A percentile compares a stretch with the other conserved stretches of the same genome.
Evolutionary conservation across 2,113 vertebrate species (phyloP).

Genomic region (Cnemophilus loriae): DNA sequence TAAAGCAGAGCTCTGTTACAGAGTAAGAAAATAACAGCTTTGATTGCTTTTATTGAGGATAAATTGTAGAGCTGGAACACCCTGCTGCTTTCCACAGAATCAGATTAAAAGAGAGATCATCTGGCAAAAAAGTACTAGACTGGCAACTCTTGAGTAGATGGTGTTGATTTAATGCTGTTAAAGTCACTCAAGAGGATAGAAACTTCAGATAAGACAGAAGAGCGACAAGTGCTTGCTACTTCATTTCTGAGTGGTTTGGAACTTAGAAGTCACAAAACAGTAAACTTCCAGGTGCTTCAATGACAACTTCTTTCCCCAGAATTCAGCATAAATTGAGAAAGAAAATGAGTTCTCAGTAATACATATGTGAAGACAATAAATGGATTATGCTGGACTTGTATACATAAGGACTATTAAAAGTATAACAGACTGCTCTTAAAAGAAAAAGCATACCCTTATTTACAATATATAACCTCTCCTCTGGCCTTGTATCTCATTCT

Average conservation of each 20-base stretch:
- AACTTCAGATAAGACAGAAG: conserved; percentile 35
- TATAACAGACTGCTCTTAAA: neutral
- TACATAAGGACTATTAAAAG: neutral
- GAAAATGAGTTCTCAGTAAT: neutral
- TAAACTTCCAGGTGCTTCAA: neutral
- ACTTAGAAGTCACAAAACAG: neutral
- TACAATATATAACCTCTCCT: neutral
- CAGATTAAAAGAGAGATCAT: conserved; percentile 44
- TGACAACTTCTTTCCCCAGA: neutral
- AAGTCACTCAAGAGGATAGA: conserved; percentile 17
- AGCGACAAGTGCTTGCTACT: neutral
- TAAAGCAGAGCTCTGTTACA: neutral
- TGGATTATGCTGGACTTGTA: neutral
- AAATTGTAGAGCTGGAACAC: neutral
- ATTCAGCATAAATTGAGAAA: neutral
- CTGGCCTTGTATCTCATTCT: neutral
- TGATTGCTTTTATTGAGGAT: neutral
- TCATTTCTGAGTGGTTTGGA: conserved; percentile 16
- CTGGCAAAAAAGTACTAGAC: conserved; percentile 14
- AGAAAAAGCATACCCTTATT: neutral
- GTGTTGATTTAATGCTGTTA: conserved; percentile 40
- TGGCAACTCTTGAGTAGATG: neutral
- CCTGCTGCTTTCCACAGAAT: conserved; percentile 17
- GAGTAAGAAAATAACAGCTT: neutral
- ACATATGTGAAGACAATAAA: neutral